Evolutionary conservation across 1,140 invertebrate species (phyloP).

Genomic region (Bombus confusus): DNA sequence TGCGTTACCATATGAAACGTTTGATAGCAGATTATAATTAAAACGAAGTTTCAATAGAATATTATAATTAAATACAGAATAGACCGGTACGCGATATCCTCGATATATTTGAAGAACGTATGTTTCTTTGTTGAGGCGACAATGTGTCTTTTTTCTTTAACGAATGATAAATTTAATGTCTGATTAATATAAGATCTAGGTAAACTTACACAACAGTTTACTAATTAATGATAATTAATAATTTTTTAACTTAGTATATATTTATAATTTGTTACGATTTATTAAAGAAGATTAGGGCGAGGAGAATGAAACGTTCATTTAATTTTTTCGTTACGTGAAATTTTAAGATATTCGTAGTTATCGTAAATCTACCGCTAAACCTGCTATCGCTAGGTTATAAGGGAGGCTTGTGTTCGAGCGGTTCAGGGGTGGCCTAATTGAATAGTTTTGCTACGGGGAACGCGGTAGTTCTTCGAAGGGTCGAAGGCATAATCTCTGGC

Average conservation of each 20-base stretch:
- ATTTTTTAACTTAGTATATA: too few species aligned
- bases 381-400: slow-evolving; percentile 6
- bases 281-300: background rate
- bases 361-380: slow-evolving; percentile 25
- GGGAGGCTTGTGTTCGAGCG: slow-evolving; percentile 18
- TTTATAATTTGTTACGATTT: background rate
- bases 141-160: too few species aligned
- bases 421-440: slow-evolving; percentile 56
- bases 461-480: slow-evolving; percentile 40
- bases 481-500: background rate
- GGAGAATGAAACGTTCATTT: background rate
- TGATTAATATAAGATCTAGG: too few species aligned
- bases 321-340: background rate
- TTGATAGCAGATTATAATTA: too few species aligned
- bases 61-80: too few species aligned
- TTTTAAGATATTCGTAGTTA: background rate
- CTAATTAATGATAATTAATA: too few species aligned
- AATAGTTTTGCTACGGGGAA: slow-evolving; percentile 47
- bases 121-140: too few species aligned
- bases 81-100: too few species aligned
- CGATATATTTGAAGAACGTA: too few species aligned
- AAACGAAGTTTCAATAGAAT: too few species aligned
- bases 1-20: background rate
- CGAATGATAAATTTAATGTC: too few species aligned
- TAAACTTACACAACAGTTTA: too few species aligned